phyloP scores from a whole-genome alignment of 2,113 vertebrate species.

The Centropristis striata region DNA sequence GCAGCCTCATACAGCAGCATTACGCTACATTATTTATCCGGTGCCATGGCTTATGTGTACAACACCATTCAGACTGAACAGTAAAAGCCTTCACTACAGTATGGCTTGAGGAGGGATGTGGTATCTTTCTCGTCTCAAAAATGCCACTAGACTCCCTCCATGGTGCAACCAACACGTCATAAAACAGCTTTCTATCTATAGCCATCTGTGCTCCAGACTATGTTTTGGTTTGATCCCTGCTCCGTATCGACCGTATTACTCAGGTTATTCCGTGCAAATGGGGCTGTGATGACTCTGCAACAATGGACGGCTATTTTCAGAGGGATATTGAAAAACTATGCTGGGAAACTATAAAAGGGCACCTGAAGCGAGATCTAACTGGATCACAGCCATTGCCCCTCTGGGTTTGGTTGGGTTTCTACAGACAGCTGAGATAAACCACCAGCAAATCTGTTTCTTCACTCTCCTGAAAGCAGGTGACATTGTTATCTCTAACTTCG shows the following conservation, averaged over 20 bases:
- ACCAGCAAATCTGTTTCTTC: constrained; percentile 14
- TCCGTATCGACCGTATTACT: constrained; percentile 32
- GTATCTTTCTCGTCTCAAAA: constrained; percentile 6
- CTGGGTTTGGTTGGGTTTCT: constrained; percentile 32
- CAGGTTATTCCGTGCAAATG: constrained; percentile 47
- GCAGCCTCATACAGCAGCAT: constrained; percentile 45
- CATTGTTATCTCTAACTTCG: too few relatives aligned
- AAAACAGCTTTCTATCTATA: constrained; percentile 38
- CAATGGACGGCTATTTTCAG: constrained; percentile 65
- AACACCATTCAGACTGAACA: constrained; percentile 63
- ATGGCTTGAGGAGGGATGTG: background rate
- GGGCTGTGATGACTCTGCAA: constrained; percentile 67
- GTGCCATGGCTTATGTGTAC: constrained; percentile 36
- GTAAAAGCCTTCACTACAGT: constrained; percentile 53
- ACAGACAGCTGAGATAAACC: constrained; percentile 22
- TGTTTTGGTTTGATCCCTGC: constrained; percentile 52
- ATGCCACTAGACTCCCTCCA: constrained; percentile 26
- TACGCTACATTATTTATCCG: constrained; percentile 68
- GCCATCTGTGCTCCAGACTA: constrained; percentile 22
- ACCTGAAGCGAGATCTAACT: constrained; percentile 48
- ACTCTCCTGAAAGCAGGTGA: background rate
- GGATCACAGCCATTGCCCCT: constrained; percentile 43
- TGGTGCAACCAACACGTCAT: constrained; percentile 26
- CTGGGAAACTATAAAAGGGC: constrained; percentile 64
- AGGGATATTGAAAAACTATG: constrained; percentile 52